A percentile compares a stretch with the other conserved stretches of the same genome.
Evolutionary conservation across 2,113 vertebrate species (phyloP).

Genomic region (Gymnarchus niloticus): DNA sequence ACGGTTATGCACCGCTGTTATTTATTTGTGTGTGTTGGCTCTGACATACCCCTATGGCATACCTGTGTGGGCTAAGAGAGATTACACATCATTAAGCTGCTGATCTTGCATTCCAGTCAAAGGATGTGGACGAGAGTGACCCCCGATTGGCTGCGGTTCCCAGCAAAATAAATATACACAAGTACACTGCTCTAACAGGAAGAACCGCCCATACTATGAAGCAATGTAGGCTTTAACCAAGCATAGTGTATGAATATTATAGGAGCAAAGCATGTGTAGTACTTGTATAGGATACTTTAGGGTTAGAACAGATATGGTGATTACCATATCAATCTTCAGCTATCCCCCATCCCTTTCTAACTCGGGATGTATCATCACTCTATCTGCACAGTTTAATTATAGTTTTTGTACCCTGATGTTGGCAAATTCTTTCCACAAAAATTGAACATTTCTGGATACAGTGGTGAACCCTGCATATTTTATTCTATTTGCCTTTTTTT

Average conservation of each 20-base stretch:
- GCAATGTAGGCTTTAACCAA: neutral
- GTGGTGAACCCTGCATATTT: neutral
- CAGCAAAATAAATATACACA: neutral
- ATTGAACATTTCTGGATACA: neutral
- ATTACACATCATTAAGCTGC: neutral
- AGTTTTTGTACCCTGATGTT: neutral
- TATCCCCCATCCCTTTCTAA: neutral
- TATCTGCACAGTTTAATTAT: neutral
- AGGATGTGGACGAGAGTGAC: neutral
- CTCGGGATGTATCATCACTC: neutral
- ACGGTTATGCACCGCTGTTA: neutral
- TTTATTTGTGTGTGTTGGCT: neutral
- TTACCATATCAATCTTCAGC: neutral
- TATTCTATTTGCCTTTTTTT: neutral
- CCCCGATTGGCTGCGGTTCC: neutral
- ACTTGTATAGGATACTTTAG: conserved; percentile 1
- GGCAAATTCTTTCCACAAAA: neutral
- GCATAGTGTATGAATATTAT: conserved; percentile 7
- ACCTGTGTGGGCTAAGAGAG: neutral
- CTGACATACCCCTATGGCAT: neutral
- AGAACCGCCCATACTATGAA: neutral
- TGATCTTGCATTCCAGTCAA: neutral
- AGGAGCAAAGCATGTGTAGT: conserved; percentile 4
- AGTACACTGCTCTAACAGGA: neutral
- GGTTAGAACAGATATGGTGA: neutral